Percentiles rank a stretch among this genome's conserved stretches.
Evolutionary conservation across 2,797 vertebrate species (phyloP).

Genomic region (Girardinus metallicus): DNA sequence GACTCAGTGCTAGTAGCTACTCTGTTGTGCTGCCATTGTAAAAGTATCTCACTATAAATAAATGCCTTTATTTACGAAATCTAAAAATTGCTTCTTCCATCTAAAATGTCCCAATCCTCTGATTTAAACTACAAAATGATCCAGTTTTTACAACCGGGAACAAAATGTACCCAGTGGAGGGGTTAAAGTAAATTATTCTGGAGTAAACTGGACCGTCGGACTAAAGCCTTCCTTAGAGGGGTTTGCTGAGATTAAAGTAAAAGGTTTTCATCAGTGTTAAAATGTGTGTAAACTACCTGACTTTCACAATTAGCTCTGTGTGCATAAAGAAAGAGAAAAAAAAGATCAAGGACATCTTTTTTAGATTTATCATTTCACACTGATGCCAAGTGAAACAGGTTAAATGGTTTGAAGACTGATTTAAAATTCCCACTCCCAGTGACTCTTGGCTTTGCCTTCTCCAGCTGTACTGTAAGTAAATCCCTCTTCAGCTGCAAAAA

Average conservation of each 20-base stretch:
- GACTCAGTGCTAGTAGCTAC: neutral
- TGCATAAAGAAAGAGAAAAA: neutral
- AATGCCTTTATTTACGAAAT: neutral
- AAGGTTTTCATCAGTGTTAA: neutral
- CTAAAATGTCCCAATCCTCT: neutral
- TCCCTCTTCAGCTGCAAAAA: neutral
- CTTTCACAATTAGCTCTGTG: neutral
- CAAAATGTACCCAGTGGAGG: neutral
- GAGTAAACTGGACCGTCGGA: neutral
- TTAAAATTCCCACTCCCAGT: conserved; percentile 11
- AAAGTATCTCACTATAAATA: neutral
- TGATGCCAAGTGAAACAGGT: neutral
- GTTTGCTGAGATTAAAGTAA: neutral
- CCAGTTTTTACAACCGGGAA: neutral
- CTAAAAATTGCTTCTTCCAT: neutral
- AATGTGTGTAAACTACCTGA: neutral
- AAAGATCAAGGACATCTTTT: neutral
- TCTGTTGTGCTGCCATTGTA: neutral
- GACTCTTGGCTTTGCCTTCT: neutral
- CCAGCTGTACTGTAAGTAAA: neutral
- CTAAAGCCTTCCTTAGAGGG: neutral
- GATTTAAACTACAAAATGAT: neutral
- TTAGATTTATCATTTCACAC: conserved; percentile 1
- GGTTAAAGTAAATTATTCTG: neutral
- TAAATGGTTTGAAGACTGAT: neutral